Evolutionary conservation across 2,888 invertebrate species (phyloP), one percentile per base, ranked within the genome.

Genomic region (Agonum fuliginosum): DNA sequence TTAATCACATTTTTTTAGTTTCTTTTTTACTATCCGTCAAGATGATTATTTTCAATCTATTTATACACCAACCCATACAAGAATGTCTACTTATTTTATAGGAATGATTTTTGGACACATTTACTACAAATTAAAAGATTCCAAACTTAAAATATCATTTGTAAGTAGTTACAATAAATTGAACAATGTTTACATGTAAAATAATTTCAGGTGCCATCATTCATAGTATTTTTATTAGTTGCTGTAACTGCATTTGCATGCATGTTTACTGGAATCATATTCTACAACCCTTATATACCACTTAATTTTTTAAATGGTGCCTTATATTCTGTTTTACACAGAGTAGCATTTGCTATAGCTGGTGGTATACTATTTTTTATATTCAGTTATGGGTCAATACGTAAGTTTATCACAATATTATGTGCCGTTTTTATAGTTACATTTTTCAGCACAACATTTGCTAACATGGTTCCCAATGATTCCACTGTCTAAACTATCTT

Each of bases 401-500:
- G 74, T 74, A 74, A 41, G 17, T 46, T 1, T 46, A 46, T 17
- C 2, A 46, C 19, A 17, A 17, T 46, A 46, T 17, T n/a, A n/a
- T n/a, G n/a, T n/a, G n/a, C n/a, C n/a, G n/a, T n/a, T n/a, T 65
- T 10, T 2, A 12, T 58, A 41, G 10, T 58, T 72, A 37, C 12
- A 46, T 46, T 46, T 46, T 46, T 46, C 43, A 46, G 46, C 46
- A 5, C 17, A 14, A 6, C 46, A 46, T 46, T 3, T 46, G 6
- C 17, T 46, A 8, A 46, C 14, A 17, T 91, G 91, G 91, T 87
- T 86, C 76, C 88, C 89, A 0, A 91, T 90, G 88, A 88, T 89
- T 37, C 89, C 90, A 0, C 85, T 91, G 0, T 90, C 91, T 80
- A 88, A 90, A 48, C 85, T 91, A 43, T 86, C 90, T 0, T 91